These are phyloP conservation scores for Venustaconcha ellipsiformis DNA, from an alignment of 1,140 invertebrate species.

Conservation along the genomic window DNA sequence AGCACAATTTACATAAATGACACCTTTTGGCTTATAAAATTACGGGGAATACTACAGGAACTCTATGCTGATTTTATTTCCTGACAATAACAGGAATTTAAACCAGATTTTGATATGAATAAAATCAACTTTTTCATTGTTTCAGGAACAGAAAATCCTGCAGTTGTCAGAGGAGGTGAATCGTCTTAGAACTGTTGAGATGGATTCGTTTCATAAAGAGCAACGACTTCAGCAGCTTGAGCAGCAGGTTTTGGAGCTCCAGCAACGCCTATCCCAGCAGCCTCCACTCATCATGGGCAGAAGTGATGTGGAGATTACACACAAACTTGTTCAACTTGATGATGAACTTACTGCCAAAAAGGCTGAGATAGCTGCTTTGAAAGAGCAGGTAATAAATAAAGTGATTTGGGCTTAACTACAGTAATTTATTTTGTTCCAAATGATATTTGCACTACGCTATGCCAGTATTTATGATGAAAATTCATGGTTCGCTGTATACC, in stretches of 20 bases:
- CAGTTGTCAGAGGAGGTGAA: constrained; percentile 59
- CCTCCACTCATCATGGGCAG: constrained; percentile 43
- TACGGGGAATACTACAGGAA: too few species aligned
- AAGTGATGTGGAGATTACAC: constrained; percentile 48
- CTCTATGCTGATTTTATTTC: too few species aligned
- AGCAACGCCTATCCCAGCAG: constrained; percentile 31
- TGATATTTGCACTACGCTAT: too few species aligned
- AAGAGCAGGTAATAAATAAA: constrained; percentile 56
- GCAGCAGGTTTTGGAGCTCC: constrained; percentile 50
- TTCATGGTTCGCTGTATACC: too few species aligned
- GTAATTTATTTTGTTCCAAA: too few species aligned
- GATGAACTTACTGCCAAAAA: constrained; percentile 58
- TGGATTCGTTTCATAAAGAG: constrained; percentile 60
- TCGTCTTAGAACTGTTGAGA: constrained; percentile 52
- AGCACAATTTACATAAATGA: too few species aligned
- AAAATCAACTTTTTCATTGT: not conserved
- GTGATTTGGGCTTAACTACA: too few species aligned
- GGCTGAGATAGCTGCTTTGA: constrained; percentile 51
- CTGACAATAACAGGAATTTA: too few species aligned
- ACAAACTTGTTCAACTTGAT: constrained; percentile 58
- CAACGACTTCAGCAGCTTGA: constrained; percentile 57
- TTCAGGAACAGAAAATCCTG: constrained; percentile 60
- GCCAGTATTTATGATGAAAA: too few species aligned
- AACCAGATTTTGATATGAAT: too few species aligned
- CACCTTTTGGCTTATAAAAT: too few species aligned